A percentile compares a stretch with the other conserved stretches of the same genome.
Conservation (phyloP, 2,113 vertebrate species). For the Danionella cerebrum region DNA sequence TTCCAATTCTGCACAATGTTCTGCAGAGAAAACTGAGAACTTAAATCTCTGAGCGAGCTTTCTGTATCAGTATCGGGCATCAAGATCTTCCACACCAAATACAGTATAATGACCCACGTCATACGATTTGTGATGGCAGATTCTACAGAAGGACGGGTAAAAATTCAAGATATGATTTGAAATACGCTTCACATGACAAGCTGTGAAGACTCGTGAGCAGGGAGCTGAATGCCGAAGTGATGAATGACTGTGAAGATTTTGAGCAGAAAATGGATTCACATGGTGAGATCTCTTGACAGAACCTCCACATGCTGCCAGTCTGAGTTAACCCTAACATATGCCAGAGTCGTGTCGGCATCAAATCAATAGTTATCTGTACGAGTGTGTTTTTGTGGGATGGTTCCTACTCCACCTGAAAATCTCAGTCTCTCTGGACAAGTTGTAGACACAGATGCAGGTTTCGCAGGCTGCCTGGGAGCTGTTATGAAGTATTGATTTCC, state of each 20-base stretch:
- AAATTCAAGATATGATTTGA: no score
- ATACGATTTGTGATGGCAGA: no score
- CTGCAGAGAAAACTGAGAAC: no score
- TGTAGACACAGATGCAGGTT: constrained; percentile 11
- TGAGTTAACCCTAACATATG: not conserved
- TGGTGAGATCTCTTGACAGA: not conserved
- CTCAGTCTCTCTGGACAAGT: not conserved
- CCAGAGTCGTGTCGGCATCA: not conserved
- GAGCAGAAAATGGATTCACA: constrained; percentile 19
- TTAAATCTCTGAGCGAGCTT: no score
- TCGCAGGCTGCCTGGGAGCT: constrained; percentile 4
- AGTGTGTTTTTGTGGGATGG: not conserved
- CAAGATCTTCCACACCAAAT: no score
- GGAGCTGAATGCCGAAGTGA: not conserved
- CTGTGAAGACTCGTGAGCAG: not conserved
- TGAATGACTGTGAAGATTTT: constrained; percentile 10
- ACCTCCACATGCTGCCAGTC: not conserved
- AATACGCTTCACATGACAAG: no score
- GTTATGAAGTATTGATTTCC: constrained; percentile 26
- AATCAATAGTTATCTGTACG: not conserved
- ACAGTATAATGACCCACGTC: no score
- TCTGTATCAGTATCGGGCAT: no score
- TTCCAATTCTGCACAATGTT: no score
- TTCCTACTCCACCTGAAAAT: not conserved
- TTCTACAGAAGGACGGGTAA: not conserved